phyloP scores from a whole-genome alignment of 2,113 vertebrate genomes.

The Scytalopus superciliaris region DNA sequence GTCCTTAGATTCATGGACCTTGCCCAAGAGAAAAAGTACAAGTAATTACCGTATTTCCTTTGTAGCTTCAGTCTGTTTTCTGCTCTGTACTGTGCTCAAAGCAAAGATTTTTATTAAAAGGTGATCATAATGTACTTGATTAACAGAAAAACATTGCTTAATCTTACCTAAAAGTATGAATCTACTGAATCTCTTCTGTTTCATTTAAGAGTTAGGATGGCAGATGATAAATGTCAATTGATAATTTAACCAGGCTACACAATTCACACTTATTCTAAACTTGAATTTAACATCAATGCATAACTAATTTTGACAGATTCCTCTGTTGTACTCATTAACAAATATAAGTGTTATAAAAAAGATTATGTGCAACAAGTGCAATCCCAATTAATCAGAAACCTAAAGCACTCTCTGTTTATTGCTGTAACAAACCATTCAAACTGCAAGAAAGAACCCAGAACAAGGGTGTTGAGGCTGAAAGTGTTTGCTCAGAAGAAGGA shows the following conservation, averaged over 20 bases:
- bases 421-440: not conserved
- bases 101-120: not conserved
- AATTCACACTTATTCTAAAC: not conserved
- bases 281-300: not conserved
- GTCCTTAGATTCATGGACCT: slow-evolving; percentile 20
- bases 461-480: not conserved
- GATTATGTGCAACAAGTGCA: not conserved
- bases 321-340: not conserved
- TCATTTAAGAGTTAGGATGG: not conserved
- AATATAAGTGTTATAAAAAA: not conserved
- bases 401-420: not conserved
- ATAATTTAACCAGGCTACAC: not conserved
- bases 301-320: not conserved
- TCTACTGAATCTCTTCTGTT: not conserved
- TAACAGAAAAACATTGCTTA: not conserved
- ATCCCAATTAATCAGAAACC: not conserved
- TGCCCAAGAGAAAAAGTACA: not conserved
- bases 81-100: not conserved
- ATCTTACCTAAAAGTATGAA: not conserved
- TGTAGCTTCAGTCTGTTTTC: not conserved
- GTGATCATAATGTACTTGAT: not conserved
- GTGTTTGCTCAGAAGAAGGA: not conserved
- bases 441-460: not conserved
- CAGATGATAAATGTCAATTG: not conserved
- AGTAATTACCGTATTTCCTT: not conserved